phyloP scores from a whole-genome alignment of 2,888 invertebrate species.

The Rhaphigaster nebulosa region DNA sequence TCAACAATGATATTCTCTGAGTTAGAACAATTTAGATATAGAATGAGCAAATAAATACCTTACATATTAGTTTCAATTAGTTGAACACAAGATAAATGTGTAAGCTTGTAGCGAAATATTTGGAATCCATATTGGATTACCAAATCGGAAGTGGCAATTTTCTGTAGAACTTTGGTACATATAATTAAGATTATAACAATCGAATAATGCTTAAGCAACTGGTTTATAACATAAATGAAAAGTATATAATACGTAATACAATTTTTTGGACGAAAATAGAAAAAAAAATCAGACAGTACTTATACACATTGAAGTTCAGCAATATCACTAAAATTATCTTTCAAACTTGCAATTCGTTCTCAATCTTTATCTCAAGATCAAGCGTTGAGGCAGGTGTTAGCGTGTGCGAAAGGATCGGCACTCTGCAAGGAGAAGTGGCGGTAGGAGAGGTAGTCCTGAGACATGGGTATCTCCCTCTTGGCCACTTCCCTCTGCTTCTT shows the following conservation, averaged over 20 bases:
- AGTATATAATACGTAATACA: background rate
- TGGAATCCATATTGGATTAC: too few relatives aligned
- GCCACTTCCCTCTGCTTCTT: conserved; percentile 71
- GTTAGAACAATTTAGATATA: too few relatives aligned
- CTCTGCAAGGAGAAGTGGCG: conserved; percentile 80
- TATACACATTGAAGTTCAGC: background rate
- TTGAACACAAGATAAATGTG: too few relatives aligned
- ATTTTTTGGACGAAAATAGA: background rate
- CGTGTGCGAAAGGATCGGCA: conserved; percentile 70
- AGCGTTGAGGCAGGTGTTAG: conserved; percentile 49
- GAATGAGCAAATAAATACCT: too few relatives aligned
- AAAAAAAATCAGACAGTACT: background rate
- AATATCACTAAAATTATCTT: background rate
- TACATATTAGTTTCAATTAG: too few relatives aligned
- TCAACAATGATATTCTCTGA: too few relatives aligned
- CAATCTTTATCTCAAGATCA: background rate
- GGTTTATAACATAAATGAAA: background rate
- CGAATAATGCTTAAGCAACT: background rate
- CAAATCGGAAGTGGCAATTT: too few relatives aligned
- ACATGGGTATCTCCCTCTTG: conserved; percentile 77
- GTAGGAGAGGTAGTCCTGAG: conserved; percentile 64
- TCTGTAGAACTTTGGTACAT: background rate
- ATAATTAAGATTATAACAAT: background rate
- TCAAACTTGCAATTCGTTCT: background rate
- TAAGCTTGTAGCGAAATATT: too few relatives aligned